A percentile compares a stretch with the other conserved stretches of the same genome.
These are phyloP conservation scores for Elanus axillaris DNA, from an alignment of 2,113 vertebrate species.

Conservation along the genomic window DNA sequence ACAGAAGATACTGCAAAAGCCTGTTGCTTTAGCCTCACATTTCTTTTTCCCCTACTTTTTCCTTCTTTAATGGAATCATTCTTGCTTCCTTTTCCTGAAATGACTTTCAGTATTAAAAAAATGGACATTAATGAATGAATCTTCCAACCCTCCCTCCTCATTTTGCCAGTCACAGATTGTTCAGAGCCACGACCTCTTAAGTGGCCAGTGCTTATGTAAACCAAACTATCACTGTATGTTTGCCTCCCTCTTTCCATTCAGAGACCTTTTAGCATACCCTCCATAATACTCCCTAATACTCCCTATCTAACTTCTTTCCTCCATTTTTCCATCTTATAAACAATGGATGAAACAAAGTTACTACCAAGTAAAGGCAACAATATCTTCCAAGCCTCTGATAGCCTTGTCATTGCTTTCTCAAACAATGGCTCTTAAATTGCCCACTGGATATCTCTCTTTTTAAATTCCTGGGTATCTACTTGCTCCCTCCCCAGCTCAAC, in stretches of 20 bases:
- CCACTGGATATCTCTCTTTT: neutral
- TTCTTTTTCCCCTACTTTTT: neutral
- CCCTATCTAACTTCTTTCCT: neutral
- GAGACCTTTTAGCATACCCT: neutral
- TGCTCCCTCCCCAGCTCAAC: neutral
- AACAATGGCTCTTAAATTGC: neutral
- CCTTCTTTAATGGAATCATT: neutral
- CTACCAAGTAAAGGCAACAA: neutral
- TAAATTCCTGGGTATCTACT: neutral
- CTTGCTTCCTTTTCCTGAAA: neutral
- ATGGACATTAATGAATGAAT: neutral
- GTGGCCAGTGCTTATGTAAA: neutral
- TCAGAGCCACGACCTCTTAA: neutral
- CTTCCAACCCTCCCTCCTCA: neutral
- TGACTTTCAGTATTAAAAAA: neutral
- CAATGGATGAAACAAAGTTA: neutral
- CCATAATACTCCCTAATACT: neutral
- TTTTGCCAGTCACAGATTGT: neutral
- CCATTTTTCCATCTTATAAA: neutral
- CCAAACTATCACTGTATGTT: neutral
- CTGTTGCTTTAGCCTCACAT: neutral
- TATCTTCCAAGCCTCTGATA: neutral
- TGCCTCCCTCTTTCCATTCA: neutral
- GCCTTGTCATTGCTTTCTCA: neutral
- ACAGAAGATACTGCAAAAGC: neutral